Evolutionary conservation across 2,797 vertebrate genomes (phyloP), one percentile per base, ranked within the genome.

Genomic region (Agapornis canus): DNA sequence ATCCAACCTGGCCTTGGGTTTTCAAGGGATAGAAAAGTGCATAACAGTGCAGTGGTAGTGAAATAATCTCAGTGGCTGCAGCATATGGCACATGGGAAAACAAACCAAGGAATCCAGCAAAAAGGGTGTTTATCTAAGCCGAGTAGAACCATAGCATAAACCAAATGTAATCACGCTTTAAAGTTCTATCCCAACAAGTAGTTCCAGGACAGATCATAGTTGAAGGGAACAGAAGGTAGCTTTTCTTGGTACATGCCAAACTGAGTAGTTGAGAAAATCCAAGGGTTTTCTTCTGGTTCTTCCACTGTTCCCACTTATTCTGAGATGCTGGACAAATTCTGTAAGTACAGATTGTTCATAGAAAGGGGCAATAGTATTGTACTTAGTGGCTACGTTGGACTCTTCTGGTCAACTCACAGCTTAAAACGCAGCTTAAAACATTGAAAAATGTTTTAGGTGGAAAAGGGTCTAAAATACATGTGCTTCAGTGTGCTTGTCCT

Each of bases 401-500:
- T 68, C 14, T 68, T 39, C 14, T 48, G 23, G 48, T 66, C 39
- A 71, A 68, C 18, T 76, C 47, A 29, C 13, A 35, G 18, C 45
- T 82, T 69, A 56, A 35, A 48, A 72, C 81, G 52, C 40, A 39
- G 42, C n/a, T n/a, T n/a, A n/a, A n/a, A n/a, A n/a, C n/a, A n/a
- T 4, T 88, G 51, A 85, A 71, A 72, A 82, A 40, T 5, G 13
- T 77, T 72, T 77, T 43, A 72, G 56, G 82, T 57, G 60, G 56
- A 59, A 66, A 77, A 63, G 17, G 37, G 7, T 76, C 26, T 69
- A 75, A 89, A 89, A 88, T 72, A 49, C 7, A 0, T 69, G 82
- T 37, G 64, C 21, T 94, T 94, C 49, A 65, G 43, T 82, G 39
- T 63, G 51, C 88, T 86, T 90, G 57, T 84, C 81, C 77, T 92